Evolutionary conservation across 2,797 vertebrate genomes (phyloP).

Genomic region (Acrossocheilus wenchowensis): DNA sequence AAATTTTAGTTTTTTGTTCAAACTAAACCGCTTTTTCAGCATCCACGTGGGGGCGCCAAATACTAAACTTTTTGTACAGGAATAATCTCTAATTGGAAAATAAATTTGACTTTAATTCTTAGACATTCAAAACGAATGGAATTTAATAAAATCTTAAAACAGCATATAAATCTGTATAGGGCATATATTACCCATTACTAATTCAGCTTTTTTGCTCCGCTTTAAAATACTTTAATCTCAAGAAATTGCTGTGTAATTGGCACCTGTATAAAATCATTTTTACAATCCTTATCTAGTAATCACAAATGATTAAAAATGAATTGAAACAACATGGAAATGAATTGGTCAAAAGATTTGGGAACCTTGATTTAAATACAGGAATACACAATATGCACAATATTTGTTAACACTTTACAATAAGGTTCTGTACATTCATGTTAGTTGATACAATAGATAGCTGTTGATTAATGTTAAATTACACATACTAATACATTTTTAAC

Average conservation of each 20-base stretch:
- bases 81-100: background rate
- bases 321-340: background rate
- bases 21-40: background rate
- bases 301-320: too few species aligned
- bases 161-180: background rate
- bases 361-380: background rate
- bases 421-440: background rate
- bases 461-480: background rate
- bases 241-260: background rate
- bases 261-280: background rate
- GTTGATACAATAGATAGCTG: background rate
- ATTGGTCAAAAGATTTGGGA: background rate
- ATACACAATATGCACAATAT: background rate
- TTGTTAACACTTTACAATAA: background rate
- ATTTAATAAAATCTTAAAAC: background rate
- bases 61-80: background rate
- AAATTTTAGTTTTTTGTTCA: background rate
- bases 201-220: background rate
- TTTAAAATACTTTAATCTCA: background rate
- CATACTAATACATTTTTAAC: background rate
- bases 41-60: conserved; percentile 31
- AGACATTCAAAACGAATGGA: background rate
- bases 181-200: too few species aligned
- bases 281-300: background rate
- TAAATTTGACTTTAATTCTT: background rate